Evolutionary conservation across 2,797 vertebrate species (phyloP), one percentile per base, ranked within the genome.

Genomic region (Sebastes trivittatus): DNA sequence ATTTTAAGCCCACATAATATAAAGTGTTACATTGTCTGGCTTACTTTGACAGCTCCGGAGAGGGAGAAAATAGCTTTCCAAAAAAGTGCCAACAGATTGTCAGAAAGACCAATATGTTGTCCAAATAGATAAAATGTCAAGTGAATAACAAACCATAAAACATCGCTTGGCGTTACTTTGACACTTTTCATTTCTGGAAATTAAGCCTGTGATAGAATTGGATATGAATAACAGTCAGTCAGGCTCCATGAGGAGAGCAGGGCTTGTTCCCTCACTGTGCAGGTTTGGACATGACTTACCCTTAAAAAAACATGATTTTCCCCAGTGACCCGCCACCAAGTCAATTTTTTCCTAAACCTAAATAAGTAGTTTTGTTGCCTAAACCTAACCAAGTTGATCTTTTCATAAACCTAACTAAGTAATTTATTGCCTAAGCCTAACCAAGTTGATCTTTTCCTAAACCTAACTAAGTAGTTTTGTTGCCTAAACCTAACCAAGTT

Each of bases 71-170:
- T 84, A 89, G 84, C 70, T 77, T 42, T 91, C 83, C 83, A 81
- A 75, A 67, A 79, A 88, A 90, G 83, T 90, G 87, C 73, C 85
- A 88, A 64, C 80, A 71, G 66, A 87, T 84, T 90, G 89, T 89
- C 82, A 90, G 80, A 80, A 55, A 76, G 82, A 88, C 71, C 73
- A 75, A 83, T 76, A 82, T 77, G 73, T 89, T 91, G 84, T 90
- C 82, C 82, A 90, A 87, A 92, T 74, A 83, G 71, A 91, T 89
- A 83, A 90, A 92, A 90, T 89, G 85, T 90, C 88, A 91, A 87
- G 83, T 80, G 78, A 82, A 90, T 87, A 89, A 90, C 81, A 89
- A 89, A 86, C 75, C 62, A 84, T 55, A 71, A 85, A 88, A 85
- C 67, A 82, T 82, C 71, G 77, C 62, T 77, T 84, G 82, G 61